phyloP scores from a whole-genome alignment of 2,888 invertebrate genomes.

The Hirtodrosophila histrioides region DNA sequence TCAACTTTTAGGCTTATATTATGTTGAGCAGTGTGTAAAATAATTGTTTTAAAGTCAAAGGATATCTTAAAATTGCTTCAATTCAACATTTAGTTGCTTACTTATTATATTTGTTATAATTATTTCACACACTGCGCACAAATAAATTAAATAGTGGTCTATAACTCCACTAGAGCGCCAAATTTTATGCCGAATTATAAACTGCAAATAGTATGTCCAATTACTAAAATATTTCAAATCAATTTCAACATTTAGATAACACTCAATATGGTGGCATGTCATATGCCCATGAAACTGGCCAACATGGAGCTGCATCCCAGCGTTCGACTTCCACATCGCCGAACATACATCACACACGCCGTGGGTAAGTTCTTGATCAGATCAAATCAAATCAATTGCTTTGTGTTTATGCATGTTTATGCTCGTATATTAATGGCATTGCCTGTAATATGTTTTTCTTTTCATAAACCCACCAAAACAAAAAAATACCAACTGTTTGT shows the following conservation, averaged over 20 bases:
- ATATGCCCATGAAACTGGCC: slow-evolving; percentile 72
- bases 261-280: slow-evolving; percentile 74
- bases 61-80: background rate
- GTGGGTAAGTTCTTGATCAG: slow-evolving; percentile 75
- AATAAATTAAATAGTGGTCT: slow-evolving; percentile 27
- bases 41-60: background rate
- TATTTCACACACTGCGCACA: slow-evolving; percentile 29
- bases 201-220: background rate
- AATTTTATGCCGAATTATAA: slow-evolving; percentile 16
- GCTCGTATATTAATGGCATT: slow-evolving; percentile 40
- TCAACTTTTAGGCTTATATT: slow-evolving; percentile 25
- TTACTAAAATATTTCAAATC: slow-evolving; percentile 6
- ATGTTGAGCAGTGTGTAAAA: slow-evolving; percentile 46
- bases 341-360: slow-evolving; percentile 80
- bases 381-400: background rate
- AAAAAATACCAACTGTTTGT: background rate
- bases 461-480: slow-evolving; percentile 23
- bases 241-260: slow-evolving; percentile 55
- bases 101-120: slow-evolving; percentile 5
- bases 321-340: slow-evolving; percentile 82
- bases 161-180: slow-evolving; percentile 33
- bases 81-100: too few relatives aligned
- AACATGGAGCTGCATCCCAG: slow-evolving; percentile 67
- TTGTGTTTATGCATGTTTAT: slow-evolving; percentile 24
- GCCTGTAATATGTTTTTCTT: slow-evolving; percentile 59